These are phyloP conservation scores for Digitonthophagus gazella DNA, from an alignment of 2,888 invertebrate genomes.

Conservation along the genomic window DNA sequence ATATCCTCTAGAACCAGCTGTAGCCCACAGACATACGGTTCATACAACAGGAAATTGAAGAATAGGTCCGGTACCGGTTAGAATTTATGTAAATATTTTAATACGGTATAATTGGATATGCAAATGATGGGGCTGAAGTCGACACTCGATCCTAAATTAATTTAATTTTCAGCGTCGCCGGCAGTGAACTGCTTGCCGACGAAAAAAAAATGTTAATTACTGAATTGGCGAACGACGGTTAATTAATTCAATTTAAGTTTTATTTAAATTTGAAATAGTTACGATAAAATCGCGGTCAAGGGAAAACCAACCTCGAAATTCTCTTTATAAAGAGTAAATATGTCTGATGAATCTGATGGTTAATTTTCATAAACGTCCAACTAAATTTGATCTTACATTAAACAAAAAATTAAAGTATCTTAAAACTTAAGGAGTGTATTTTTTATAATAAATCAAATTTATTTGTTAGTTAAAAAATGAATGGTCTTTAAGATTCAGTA, in stretches of 20 bases:
- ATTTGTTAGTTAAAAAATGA: too few species aligned
- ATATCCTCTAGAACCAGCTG: background rate
- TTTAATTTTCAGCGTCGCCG: background rate
- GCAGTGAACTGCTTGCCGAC: background rate
- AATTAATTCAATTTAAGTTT: background rate
- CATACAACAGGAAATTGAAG: conserved; percentile 12
- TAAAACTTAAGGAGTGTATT: too few species aligned
- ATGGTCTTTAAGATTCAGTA: too few species aligned
- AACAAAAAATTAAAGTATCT: too few species aligned
- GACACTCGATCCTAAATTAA: conserved; percentile 11
- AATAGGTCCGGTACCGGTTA: conserved; percentile 12
- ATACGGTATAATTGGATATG: conserved; percentile 14
- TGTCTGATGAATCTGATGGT: too few species aligned
- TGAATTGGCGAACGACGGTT: background rate
- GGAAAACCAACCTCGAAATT: too few species aligned
- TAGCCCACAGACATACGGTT: conserved; percentile 5
- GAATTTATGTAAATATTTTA: conserved; percentile 13
- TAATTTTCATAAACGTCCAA: too few species aligned
- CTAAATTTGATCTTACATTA: too few species aligned
- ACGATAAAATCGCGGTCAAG: background rate
- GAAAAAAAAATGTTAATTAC: conserved; percentile 1
- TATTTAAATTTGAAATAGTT: background rate
- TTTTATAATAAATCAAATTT: too few species aligned
- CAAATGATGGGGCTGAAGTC: conserved; percentile 2
- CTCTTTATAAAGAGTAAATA: too few species aligned